A percentile compares a stretch with the other conserved stretches of the same genome.
Evolutionary conservation across 2,888 invertebrate genomes (phyloP).

Genomic region (Agriotes lineatus): DNA sequence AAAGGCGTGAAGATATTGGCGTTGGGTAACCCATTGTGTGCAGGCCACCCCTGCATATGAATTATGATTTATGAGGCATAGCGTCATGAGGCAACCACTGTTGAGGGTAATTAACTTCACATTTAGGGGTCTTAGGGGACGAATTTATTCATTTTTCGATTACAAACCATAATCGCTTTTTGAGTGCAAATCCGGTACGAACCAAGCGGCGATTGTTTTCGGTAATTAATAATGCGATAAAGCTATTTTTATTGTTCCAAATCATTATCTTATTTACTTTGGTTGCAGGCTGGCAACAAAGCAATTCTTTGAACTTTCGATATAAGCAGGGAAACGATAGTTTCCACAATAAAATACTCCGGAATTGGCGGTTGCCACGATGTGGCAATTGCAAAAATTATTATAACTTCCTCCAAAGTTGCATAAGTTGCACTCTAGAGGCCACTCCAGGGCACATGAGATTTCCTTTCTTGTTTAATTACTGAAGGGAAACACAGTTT

Average conservation of each 20-base stretch:
- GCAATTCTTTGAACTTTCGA: background rate
- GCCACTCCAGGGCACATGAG: background rate
- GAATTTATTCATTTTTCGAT: constrained; percentile 36
- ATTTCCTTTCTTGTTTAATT: constrained; percentile 35
- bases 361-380: constrained; percentile 10
- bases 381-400: constrained; percentile 16
- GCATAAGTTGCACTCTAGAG: constrained; percentile 18
- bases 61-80: constrained; percentile 65
- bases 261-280: constrained; percentile 16
- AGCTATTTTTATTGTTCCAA: constrained; percentile 25
- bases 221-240: constrained; percentile 1
- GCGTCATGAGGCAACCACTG: constrained; percentile 63
- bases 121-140: constrained; percentile 54
- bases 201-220: constrained; percentile 8
- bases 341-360: background rate
- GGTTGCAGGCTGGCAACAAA: background rate
- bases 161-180: constrained; percentile 29
- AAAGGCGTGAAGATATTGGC: constrained; percentile 51
- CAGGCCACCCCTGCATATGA: constrained; percentile 56
- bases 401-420: constrained; percentile 17
- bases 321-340: constrained; percentile 4
- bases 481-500: constrained; percentile 35
- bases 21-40: constrained; percentile 49
- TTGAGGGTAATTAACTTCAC: constrained; percentile 65
- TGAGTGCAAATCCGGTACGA: background rate